A percentile compares a stretch with the other conserved stretches of the same genome.
phyloP scores from a whole-genome alignment of 1,140 invertebrate genomes.

The Drosophila pectinifera region DNA sequence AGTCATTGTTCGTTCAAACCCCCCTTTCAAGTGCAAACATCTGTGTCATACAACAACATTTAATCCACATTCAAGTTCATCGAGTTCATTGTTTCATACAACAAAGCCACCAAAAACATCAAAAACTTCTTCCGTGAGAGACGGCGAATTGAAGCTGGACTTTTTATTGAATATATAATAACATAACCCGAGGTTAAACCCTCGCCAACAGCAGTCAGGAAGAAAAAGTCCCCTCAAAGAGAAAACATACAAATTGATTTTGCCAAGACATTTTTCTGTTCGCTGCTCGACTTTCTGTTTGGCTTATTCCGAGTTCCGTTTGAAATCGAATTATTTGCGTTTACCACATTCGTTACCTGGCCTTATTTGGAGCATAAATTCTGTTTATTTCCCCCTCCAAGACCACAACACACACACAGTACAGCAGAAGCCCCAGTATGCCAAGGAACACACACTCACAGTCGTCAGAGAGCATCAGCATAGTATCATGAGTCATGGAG shows the following conservation, averaged over 20 bases:
- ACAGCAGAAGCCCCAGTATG: conserved; percentile 36
- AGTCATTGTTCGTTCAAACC: conserved; percentile 47
- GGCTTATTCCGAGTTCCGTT: conserved; percentile 44
- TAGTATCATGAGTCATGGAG: conserved; percentile 31
- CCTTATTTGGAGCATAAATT: conserved; percentile 34
- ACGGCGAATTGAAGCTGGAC: conserved; percentile 7
- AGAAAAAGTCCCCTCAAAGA: conserved; percentile 13
- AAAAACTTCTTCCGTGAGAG: conserved; percentile 34
- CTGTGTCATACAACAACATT: conserved; percentile 31
- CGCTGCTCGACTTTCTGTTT: conserved; percentile 38
- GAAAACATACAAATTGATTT: conserved; percentile 39
- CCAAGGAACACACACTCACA: conserved; percentile 33
- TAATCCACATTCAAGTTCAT: conserved; percentile 21
- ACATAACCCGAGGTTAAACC: conserved; percentile 11
- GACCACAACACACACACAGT: conserved; percentile 34
- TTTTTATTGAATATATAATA: conserved; percentile 2
- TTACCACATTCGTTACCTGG: conserved; percentile 15
- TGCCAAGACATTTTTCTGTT: conserved; percentile 24
- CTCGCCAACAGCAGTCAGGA: conserved; percentile 6
- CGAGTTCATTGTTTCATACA: conserved; percentile 55
- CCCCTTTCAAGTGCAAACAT: conserved; percentile 29
- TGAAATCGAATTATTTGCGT: conserved; percentile 47
- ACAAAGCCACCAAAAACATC: conserved; percentile 34
- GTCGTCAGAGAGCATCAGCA: conserved; percentile 39
- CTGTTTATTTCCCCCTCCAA: conserved; percentile 29